Percentiles rank a stretch among this genome's conserved stretches.
phyloP scores from a whole-genome alignment of 2,797 vertebrate genomes.

The Sebastes minor region DNA sequence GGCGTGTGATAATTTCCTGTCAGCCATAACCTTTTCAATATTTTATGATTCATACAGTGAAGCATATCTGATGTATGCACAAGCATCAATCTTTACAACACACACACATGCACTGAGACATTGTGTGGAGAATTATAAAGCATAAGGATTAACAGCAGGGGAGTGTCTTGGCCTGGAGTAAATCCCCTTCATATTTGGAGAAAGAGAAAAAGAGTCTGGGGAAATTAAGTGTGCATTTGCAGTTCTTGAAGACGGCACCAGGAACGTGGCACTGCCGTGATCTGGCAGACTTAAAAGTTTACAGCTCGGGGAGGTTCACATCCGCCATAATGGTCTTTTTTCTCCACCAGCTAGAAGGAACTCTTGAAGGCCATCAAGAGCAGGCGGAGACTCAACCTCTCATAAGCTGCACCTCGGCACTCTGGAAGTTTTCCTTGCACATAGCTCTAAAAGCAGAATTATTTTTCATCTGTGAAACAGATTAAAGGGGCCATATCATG shows the following conservation, averaged over 20 bases:
- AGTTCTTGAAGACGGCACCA: conserved; percentile 19
- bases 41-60: conserved; percentile 48
- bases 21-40: conserved; percentile 59
- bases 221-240: conserved; percentile 61
- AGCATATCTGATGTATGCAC: conserved; percentile 47
- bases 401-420: not conserved
- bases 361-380: not conserved
- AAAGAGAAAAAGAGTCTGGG: conserved; percentile 52
- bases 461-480: not conserved
- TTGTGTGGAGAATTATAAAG: conserved; percentile 48
- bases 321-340: not conserved
- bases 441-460: not conserved
- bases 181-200: conserved; percentile 62
- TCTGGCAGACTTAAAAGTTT: conserved; percentile 46
- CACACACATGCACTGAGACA: conserved; percentile 17
- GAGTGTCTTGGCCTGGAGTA: conserved; percentile 47
- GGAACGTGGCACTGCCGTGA: conserved; percentile 19
- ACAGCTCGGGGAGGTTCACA: not conserved
- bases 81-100: conserved; percentile 36
- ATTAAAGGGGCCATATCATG: not conserved
- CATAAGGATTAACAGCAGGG: conserved; percentile 61
- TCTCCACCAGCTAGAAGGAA: not conserved
- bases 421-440: not conserved
- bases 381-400: not conserved
- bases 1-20: conserved; percentile 53